These are phyloP conservation scores for Champsocephalus gunnari DNA, from an alignment of 2,797 vertebrate genomes.

Conservation along the genomic window DNA sequence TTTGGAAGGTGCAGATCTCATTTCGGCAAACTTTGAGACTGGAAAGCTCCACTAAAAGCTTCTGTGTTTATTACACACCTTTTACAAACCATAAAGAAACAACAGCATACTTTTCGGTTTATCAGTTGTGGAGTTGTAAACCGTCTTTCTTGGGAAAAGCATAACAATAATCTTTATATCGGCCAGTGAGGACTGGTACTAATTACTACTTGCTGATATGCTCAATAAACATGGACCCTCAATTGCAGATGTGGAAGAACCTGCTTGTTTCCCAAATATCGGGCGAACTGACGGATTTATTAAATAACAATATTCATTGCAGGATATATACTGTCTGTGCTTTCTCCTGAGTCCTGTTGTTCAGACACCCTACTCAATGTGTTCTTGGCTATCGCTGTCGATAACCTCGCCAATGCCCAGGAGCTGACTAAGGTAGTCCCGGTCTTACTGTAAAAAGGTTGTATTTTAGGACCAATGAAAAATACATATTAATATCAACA, in stretches of 20 bases:
- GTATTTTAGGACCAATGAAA: neutral
- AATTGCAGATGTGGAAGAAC: neutral
- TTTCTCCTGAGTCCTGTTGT: slow-evolving; percentile 82
- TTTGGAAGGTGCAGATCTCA: no score
- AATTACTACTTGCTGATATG: neutral
- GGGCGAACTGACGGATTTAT: neutral
- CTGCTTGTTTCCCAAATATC: neutral
- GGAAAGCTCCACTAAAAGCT: neutral
- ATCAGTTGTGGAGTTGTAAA: neutral
- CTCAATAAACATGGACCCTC: neutral
- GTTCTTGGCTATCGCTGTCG: slow-evolving; percentile 98
- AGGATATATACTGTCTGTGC: neutral
- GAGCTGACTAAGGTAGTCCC: slow-evolving; percentile 94
- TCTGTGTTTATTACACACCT: neutral
- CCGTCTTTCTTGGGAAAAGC: neutral
- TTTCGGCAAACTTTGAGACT: no score
- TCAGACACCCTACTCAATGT: slow-evolving; percentile 97
- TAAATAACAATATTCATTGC: neutral
- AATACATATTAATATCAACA: neutral
- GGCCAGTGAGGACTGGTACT: neutral
- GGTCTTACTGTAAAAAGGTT: neutral
- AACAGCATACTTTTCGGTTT: neutral
- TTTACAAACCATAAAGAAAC: neutral
- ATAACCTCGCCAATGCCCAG: slow-evolving; percentile 98
- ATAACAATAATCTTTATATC: neutral